Conservation (phyloP, 64 coral and sea anemone genomes). For the Exaiptasia diaphana region DNA sequence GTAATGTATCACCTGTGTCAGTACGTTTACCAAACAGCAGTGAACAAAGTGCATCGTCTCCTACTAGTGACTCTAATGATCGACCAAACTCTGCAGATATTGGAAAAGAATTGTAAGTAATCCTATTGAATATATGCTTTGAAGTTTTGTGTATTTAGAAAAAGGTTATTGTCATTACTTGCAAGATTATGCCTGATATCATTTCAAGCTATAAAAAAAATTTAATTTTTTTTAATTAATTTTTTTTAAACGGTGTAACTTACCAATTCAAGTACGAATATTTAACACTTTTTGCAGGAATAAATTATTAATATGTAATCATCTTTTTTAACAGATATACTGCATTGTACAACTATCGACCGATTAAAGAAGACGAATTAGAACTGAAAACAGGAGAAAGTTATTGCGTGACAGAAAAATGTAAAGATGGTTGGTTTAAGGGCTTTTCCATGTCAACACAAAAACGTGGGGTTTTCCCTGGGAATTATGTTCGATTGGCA, state of each 20-base stretch:
- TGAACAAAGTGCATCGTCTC: not conserved
- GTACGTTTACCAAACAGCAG: not conserved
- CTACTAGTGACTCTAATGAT: not conserved
- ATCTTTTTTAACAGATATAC: constrained; percentile 34
- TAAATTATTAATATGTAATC: no score
- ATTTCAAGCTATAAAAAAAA: no score
- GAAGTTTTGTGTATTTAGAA: not conserved
- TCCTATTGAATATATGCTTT: not conserved
- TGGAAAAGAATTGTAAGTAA: constrained; percentile 86
- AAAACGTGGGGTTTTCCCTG: constrained; percentile 85
- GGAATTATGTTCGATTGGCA: constrained; percentile 88
- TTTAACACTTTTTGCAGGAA: no score
- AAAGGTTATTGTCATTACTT: no score
- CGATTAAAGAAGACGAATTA: constrained; percentile 77
- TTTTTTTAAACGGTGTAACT: no score
- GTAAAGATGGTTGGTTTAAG: constrained; percentile 94
- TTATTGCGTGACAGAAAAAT: constrained; percentile 84
- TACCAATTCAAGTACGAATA: no score
- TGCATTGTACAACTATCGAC: constrained; percentile 79
- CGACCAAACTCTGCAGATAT: constrained; percentile 76
- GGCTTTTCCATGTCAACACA: constrained; percentile 61
- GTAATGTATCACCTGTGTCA: not conserved
- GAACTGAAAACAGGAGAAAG: constrained; percentile 72
- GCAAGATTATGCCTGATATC: no score
- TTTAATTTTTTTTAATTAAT: no score